Evolutionary conservation across 2,797 vertebrate genomes (phyloP), one percentile per base, ranked within the genome.

Genomic region (Distichodus sexfasciatus): DNA sequence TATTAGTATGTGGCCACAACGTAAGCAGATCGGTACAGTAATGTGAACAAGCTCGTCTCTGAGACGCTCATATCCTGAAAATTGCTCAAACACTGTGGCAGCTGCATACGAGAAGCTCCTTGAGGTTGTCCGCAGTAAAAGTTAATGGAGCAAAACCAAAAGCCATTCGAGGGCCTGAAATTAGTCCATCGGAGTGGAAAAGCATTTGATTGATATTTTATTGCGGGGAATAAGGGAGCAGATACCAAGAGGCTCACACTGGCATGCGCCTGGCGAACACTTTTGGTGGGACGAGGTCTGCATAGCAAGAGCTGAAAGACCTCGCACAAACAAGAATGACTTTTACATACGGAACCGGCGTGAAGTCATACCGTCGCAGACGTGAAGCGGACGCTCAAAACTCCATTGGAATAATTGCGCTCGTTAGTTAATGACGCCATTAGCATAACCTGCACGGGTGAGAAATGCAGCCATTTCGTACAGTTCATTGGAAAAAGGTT

Each of bases 121-220:
- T 84, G 81, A 79, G 70, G 72, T 75, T 78, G 80, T 82, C 78
- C 79, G 76, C 68, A 76, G 71, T 83, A 81, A 83, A 82, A 79
- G 69, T 83, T 81, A 76, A 84, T 82, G 79, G 77, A 80, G 66
- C 74, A 74, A 73, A 84, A 83, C 81, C 36, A 77, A 81, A 84
- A 77, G 77, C 74, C 73, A 78, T 79, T 73, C 71, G 79, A 82
- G 78, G 79, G 76, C 74, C 72, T 76, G 74, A 81, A 85, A 83
- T 82, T 82, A 81, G 80, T 66, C 72, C 68, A 66, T 51, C 57
- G 65, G 65, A 79, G 75, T 77, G 55, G 70, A 69, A 70, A 80
- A 74, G 40, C 74, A 78, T 81, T 82, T 85, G 76, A 82, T 82
- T 80, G 75, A 80, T 81, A 77, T 83, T 79, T 82, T 81, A 82